Base-by-base conservation (phyloP, 2,113 vertebrate genomes). In the Sylvicapra grimmia region DNA sequence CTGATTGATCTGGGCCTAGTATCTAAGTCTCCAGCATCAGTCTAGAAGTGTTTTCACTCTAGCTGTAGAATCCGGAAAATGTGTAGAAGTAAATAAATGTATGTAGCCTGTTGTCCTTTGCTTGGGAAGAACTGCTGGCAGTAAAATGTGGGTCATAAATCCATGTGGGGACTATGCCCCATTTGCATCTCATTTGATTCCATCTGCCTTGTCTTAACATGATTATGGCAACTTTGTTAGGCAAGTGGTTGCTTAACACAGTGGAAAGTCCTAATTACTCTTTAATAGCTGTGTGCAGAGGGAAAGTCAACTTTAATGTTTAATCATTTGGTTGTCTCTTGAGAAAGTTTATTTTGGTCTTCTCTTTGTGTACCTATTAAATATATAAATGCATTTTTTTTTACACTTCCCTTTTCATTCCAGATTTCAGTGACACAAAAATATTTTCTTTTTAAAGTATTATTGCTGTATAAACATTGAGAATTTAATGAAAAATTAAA, bases 401-500 rank as follows among this genome's bases (percentile, higher is more conserved):
- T 92, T 47, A 19, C 59, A 90, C 92, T 96, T 95, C 54, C 18
- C 23, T 97, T 97, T 97, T 91, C 86, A 54, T 93, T 94, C 95
- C 90, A 96, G 95, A 90, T 94, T 96, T 97, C 16, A 94, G 51
- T 72, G 61, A 90, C n/a, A 75, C 51, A 94, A 95, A 97, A 97
- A 96, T 97, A 94, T 97, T 98, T 97, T 95, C 58, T 90, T 97
- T 96, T 92, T 40, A 25, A 90, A 96, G 84, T 96, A 87, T 94
- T 96, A 97, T 96, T 97, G 96, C 89, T 97, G 2, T 65, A 47
- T 90, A 97, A 98, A 98, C 96, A 97, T 13, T 87, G 72, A 29
- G 84, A 85, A 94, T 75, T 97, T 97, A 98, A 97, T 97, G 95
- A 98, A 97, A 97, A 97, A 97, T 97, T 97, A 96, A 97, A 98